Evolutionary conservation across 1,140 invertebrate genomes (phyloP).

Genomic region (Drosophila mayri): DNA sequence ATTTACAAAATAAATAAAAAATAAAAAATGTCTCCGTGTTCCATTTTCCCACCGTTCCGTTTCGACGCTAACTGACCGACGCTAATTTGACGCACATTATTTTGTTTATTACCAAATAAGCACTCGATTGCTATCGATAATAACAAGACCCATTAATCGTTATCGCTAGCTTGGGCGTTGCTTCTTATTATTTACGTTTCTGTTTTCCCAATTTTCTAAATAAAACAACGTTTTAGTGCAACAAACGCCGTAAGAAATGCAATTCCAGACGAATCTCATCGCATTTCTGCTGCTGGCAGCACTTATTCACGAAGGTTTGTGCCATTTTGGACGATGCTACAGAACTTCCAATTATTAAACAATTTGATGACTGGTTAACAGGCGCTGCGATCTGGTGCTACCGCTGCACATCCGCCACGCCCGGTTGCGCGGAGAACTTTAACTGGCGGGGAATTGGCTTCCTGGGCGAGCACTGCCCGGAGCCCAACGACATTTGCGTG

Average conservation of each 20-base stretch:
- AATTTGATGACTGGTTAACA: slow-evolving; percentile 48
- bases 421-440: slow-evolving; percentile 93
- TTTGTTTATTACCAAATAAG: not conserved
- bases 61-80: no score
- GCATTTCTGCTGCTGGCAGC: slow-evolving; percentile 46
- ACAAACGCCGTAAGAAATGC: slow-evolving; percentile 31
- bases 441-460: slow-evolving; percentile 91
- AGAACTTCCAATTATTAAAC: not conserved
- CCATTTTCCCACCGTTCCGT: no score
- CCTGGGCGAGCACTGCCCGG: slow-evolving; percentile 91
- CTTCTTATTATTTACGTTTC: slow-evolving; percentile 37
- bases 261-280: slow-evolving; percentile 14
- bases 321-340: not conserved
- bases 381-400: slow-evolving; percentile 92
- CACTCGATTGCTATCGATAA: not conserved
- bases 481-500: slow-evolving; percentile 94
- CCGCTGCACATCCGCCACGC: slow-evolving; percentile 94
- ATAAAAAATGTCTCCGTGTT: no score
- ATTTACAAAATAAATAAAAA: no score
- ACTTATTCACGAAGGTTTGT: slow-evolving; percentile 57
- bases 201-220: slow-evolving; percentile 3
- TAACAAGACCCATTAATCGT: slow-evolving; percentile 11
- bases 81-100: no score
- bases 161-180: slow-evolving; percentile 51
- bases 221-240: slow-evolving; percentile 1